These are phyloP conservation scores for Desmodus rotundus DNA, from an alignment of 2,113 vertebrate species.

Conservation along the genomic window DNA sequence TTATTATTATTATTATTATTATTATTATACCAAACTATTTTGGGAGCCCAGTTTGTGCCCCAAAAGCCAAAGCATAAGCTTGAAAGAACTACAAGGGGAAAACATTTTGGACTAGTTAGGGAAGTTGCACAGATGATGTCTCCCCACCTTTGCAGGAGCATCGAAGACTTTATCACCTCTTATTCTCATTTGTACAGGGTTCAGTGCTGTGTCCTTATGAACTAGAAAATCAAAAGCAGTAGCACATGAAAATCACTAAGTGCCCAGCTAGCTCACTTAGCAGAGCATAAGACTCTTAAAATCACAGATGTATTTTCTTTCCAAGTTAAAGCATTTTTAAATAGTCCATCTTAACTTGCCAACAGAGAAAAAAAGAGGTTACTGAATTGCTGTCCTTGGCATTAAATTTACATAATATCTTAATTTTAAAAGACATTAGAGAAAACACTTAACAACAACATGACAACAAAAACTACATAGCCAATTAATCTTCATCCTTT, in stretches of 20 bases:
- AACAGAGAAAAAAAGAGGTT: not conserved
- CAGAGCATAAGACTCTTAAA: not conserved
- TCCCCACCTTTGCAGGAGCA: not conserved
- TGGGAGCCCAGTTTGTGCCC: not conserved
- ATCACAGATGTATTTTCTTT: not conserved
- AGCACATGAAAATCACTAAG: not conserved
- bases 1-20: not conserved
- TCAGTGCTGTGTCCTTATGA: not conserved
- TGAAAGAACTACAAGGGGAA: not conserved
- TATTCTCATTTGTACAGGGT: not conserved
- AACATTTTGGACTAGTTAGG: not conserved
- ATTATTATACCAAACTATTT: not conserved
- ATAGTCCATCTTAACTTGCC: not conserved
- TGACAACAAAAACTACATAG: not conserved
- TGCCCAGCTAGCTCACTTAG: not conserved
- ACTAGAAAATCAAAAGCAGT: not conserved
- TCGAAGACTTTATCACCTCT: not conserved
- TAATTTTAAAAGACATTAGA: not conserved
- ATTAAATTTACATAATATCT: not conserved
- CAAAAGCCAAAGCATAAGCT: not conserved
- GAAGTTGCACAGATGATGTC: not conserved
- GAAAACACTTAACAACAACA: not conserved
- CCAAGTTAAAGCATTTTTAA: slow-evolving; percentile 13
- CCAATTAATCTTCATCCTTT: not conserved
- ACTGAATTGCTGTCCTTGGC: not conserved